Evolutionary conservation across 2,113 vertebrate genomes (phyloP), one percentile per base, ranked within the genome.

Genomic region (Toxostoma redivivum): DNA sequence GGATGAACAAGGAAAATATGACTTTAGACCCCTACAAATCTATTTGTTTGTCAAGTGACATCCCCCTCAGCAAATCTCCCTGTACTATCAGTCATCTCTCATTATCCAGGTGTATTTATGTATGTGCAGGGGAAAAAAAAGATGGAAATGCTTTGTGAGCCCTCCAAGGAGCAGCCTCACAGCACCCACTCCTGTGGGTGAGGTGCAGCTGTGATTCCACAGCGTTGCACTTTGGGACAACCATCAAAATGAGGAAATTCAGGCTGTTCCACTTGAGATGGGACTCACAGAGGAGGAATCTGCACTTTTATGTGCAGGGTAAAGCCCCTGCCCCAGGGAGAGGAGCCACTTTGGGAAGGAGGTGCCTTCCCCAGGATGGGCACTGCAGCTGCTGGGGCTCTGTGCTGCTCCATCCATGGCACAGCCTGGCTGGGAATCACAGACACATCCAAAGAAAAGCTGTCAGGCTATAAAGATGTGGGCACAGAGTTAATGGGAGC

Each of bases 1-100:
- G 72, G 60, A 61, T 45, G 45, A 95, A 88, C 40, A 86, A 90
- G 57, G 53, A 69, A 90, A 93, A 76, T 28, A 18, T 8, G 0
- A 30, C 37, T 94, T 83, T 81, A 88, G 51, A 37, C 72, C 47
- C 60, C 60, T 80, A 57, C 47, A 74, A 86, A 48, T 22, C 51
- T 56, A 48, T 86, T 93, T 78, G 45, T 53, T 84, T 42, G 72
- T 88, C 38, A 76, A 84, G 86, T 53, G 69, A 79, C 37, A 62
- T 14, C 28, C 23, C 76, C 44, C 65, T 81, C 53, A 67, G 42
- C 51, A 67, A 74, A 67, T 28, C 56, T 69, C 30, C 73, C 42
- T 69, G 35, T 47, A 7, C 85, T 58, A 35, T 56, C 72, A 66
- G 54, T 33, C 45, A 38, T 35, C 42, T 71, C 61, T 82, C 81